Base-by-base conservation (phyloP, 2,113 vertebrate species). In the Beaufortia kweichowensis region DNA sequence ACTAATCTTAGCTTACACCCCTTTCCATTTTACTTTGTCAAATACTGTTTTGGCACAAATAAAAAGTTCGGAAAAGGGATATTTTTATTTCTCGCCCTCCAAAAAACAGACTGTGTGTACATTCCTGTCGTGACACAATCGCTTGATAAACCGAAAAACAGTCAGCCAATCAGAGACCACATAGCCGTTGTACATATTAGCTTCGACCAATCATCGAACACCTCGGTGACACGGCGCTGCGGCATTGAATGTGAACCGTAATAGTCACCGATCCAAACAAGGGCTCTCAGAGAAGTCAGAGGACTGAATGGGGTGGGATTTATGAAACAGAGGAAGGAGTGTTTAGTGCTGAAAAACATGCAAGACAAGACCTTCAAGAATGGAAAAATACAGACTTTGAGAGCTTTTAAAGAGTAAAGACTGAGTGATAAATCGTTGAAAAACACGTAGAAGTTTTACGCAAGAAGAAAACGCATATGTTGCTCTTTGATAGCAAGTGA, bases 371-470 rank as follows among this genome's bases (percentile, higher is more conserved):
- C 33, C 55, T 65, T 75, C 21, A 71, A 78, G 41, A 84, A 84
- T 89, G 89, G 90, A 91, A 91, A 89, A 90, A 85, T 91, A 89
- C 90, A 84, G 82, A 79, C 4, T 68, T 74, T 77, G 43, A 0
- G 41, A 60, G 35, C 35, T 76, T 78, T 68, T 41, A 24, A 23
- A 70, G 48, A 74, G 15, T 62, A 56, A 74, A 69, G 59, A 15
- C 21, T 41, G 39, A 43, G 39, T 41, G n/a, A 39, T 15, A 8
- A 14, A 35, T 15, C 35, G 21, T 53, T 81, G 61, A n/a, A 57
- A 73, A 76, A n/a, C 21, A 19, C 6, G 57, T 64, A 41, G 24
- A 21, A n/a, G 31, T 23, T 6, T 86, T 80, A 82, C 57, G 57
- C 17, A 80, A 80, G 75, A 60, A 80, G 7, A 19, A 21, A 21